phyloP scores from a whole-genome alignment of 2,113 vertebrate species.

The Malurus cyaneus region DNA sequence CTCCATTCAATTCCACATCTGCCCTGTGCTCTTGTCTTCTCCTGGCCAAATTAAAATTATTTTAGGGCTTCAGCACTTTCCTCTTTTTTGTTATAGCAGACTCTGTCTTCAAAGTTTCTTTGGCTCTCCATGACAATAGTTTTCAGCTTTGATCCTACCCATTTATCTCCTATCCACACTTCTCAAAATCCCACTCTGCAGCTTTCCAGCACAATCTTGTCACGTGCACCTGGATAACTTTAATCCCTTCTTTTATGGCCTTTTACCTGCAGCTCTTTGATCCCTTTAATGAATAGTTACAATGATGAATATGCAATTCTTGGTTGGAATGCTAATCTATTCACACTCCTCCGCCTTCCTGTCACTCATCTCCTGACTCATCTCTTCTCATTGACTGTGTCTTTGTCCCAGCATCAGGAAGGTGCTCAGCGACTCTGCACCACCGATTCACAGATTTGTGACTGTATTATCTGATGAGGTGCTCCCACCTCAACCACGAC shows the following conservation, averaged over 20 bases:
- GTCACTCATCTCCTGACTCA: not conserved
- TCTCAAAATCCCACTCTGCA: not conserved
- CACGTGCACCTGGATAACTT: not conserved
- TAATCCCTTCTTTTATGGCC: not conserved
- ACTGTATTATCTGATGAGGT: not conserved
- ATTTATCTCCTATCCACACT: not conserved
- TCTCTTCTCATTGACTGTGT: not conserved
- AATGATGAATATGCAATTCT: not conserved
- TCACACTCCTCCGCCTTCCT: not conserved
- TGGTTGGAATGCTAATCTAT: not conserved
- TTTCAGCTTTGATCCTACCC: not conserved
- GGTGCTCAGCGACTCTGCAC: not conserved
- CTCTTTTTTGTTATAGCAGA: not conserved
- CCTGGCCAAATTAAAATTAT: not conserved
- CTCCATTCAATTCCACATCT: not conserved
- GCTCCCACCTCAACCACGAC: not conserved
- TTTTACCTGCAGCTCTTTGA: not conserved
- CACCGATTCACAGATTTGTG: not conserved
- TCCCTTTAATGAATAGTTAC: not conserved
- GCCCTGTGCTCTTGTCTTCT: not conserved
- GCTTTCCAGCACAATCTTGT: not conserved
- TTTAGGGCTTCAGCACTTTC: not conserved
- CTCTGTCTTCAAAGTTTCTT: not conserved
- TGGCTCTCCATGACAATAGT: not conserved
- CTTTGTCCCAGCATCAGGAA: not conserved